Evolutionary conservation across 2,797 vertebrate species (phyloP), one percentile per base, ranked within the genome.

Genomic region (Melopsittacus undulatus): DNA sequence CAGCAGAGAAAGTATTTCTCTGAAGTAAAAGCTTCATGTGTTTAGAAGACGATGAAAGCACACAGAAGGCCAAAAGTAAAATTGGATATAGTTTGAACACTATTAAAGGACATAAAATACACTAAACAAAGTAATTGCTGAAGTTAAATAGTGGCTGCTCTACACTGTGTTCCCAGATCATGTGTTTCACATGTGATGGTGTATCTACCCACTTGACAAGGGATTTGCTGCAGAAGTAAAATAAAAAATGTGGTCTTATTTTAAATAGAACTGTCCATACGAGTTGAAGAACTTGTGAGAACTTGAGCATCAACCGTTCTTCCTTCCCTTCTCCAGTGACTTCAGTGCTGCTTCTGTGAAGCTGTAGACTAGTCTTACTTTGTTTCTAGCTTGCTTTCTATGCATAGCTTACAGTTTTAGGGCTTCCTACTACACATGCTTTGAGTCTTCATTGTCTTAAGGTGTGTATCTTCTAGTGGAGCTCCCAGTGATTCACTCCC

Each of bases 351-450:
- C n/a, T 76, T 75, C 17, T 86, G 24, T 73, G 38, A 63, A 76
- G 14, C 34, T 64, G 23, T 59, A 81, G 81, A 30, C 17, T 17
- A 19, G 2, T 66, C 24, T 51, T 77, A 26, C 34, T 63, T 88
- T 16, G 7, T 26, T 79, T 78, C 40, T 69, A 45, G 29, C 32
- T 91, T 67, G 8, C 12, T 73, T 90, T 32, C 23, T 61, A 2
- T 40, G n/a, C 10, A 8, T 1, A 76, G 15, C 30, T 74, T 82
- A n/a, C 9, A 9, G 36, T 79, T 84, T 32, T 45, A 59, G 18
- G 3, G 2, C 74, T 80, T 69, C 13, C 70, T 72, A 36, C 24
- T 59, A 29, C 3, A 3, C 1, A 0, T 0, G 0, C 59, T 77
- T 57, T 67, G 10, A 70, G 27, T 56, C 26, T 82, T 81, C 16